Base-by-base conservation (phyloP, 2,113 vertebrate genomes). In the Macaca nemestrina region DNA sequence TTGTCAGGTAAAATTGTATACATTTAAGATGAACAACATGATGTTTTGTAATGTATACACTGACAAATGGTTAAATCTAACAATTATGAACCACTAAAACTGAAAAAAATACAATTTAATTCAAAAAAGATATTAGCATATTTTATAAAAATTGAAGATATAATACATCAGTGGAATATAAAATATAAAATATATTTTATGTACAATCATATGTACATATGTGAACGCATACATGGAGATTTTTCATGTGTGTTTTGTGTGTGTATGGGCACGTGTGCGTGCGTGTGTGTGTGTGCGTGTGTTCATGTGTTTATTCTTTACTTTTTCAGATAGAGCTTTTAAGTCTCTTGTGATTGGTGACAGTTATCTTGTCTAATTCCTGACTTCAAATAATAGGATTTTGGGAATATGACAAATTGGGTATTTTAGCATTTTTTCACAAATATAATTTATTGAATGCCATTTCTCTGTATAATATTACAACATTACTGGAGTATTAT, bases 211-310 rank as follows among this genome's bases (percentile, higher is more conserved):
- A 64, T 27, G 1, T 64, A 23, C 30, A 79, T 79, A 14, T 50
- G 13, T 38, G 57, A n/a, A 61, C 78, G 3, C 9, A 79, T 38
- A 67, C 0, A 67, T 23, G 17, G 18, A 32, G 27, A 86, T 61
- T 35, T 59, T 59, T 3, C 1, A 11, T 79, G 48, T 50, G 30
- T n/a, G 4, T 68, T 90, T 40, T 16, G 18, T 38, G 5, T 30
- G 6, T 32, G 7, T 38, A 6, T n/a, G 14, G 3, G 3, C 8
- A 89, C 45, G 1, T n/a, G 5, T 12, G 2, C 27, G 2, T 78
- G 27, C 7, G 14, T 78, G 14, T 72, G 25, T 5, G 27, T 61
- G 25, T 30, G 59, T 16, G 6, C 17, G 5, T 64, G 16, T 38
- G 4, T 52, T 3, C 35, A 8, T 93, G 35, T 43, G 12, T 80